phyloP scores from a whole-genome alignment of 2,113 vertebrate genomes.

The Rhipidura dahli region DNA sequence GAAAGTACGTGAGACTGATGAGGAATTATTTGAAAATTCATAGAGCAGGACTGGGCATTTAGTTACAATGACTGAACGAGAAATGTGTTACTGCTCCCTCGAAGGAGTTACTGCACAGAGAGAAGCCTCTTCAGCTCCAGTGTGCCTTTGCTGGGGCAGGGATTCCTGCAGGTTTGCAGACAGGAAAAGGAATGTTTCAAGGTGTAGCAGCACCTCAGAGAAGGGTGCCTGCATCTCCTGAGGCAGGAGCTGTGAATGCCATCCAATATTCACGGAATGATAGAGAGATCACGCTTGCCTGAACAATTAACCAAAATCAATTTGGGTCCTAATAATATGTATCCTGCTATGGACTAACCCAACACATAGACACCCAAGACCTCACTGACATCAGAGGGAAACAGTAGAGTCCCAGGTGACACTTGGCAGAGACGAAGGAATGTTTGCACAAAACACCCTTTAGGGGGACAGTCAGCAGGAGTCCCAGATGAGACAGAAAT shows the following conservation, averaged over 20 bases:
- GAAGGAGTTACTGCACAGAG: neutral
- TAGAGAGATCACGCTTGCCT: rapidly evolving
- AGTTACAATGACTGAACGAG: neutral
- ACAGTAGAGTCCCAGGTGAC: neutral
- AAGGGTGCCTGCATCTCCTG: neutral
- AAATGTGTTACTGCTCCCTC: neutral
- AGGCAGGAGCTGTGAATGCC: neutral
- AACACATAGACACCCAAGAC: neutral
- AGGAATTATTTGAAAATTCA: constrained; percentile 21
- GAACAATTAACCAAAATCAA: neutral
- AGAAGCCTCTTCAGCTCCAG: neutral
- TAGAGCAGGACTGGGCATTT: neutral
- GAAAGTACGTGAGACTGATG: neutral
- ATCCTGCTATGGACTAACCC: neutral
- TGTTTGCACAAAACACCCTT: neutral
- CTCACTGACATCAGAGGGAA: neutral
- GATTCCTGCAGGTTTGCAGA: neutral
- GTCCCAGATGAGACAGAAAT: neutral
- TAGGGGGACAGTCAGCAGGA: neutral
- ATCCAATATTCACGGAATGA: neutral
- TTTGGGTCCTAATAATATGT: neutral
- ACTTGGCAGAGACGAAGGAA: neutral
- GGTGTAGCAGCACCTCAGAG: neutral
- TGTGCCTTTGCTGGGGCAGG: neutral
- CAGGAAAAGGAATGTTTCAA: neutral